Base-by-base conservation (phyloP, 2,113 vertebrate species). In the Larimichthys crocea region DNA sequence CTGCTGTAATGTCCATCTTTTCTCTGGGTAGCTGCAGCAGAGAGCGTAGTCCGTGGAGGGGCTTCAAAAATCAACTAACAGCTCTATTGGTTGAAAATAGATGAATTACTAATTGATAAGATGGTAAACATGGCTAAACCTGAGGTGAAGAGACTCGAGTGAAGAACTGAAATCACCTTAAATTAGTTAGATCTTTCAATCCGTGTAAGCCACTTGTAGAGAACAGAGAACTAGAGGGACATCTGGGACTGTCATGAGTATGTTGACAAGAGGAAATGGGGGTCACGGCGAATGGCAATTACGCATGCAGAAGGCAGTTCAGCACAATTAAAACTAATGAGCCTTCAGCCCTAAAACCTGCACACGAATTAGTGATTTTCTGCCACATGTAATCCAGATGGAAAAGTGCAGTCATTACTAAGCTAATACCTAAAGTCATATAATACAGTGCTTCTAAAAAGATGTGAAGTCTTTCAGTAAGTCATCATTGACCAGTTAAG, bases 311-410 rank as follows among this genome's bases (percentile, higher is more conserved):
- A 86, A 86, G 88, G 84, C 76, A 89, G 89, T 91, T 91, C 62
- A 61, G 86, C 81, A 88, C 85, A 85, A 92, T 94, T 91, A 95
- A 93, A 94, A 92, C 88, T 91, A 95, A 93, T 91, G 93, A 94
- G 92, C 85, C 92, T 88, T 89, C 87, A 86, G 85, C 81, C 84
- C 77, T 83, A 86, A 91, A 87, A 92, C 84, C 89, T 87, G 89
- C 87, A 74, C 78, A 79, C 55, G 75, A 87, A 83, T 85, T 76
- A 76, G 86, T 87, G 88, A 92, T 93, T 94, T 94, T 94, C 91
- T 89, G 89, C 92, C 89, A 93, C 86, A 85, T 86, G 90, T 85
- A 89, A 91, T 92, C 89, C 93, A 91, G 92, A 94, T 93, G 93
- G 90, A 81, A 75, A 86, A 77, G 80, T 80, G 69, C 46, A 72